These are phyloP conservation scores for Cheilosia pagana DNA, from an alignment of 2,888 invertebrate species.

Conservation along the genomic window DNA sequence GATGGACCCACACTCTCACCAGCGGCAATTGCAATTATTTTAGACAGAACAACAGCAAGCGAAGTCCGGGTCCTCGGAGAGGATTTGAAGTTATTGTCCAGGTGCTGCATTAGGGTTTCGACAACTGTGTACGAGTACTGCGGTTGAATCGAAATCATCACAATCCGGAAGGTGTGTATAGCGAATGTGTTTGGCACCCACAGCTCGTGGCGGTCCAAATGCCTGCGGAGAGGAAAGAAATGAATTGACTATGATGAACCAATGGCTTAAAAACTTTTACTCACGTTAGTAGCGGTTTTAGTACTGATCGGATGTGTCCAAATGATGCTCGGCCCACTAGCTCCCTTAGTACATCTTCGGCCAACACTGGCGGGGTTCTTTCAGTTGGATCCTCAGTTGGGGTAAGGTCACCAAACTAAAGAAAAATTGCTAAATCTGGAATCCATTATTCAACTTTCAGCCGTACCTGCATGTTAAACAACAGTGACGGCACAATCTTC, in stretches of 20 bases:
- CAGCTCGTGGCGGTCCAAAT: constrained; percentile 97
- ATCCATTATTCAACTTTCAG: neutral
- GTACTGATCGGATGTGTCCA: constrained; percentile 95
- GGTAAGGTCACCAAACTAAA: constrained; percentile 82
- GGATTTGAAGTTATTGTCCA: constrained; percentile 88
- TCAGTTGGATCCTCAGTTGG: constrained; percentile 83
- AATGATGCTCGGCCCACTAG: constrained; percentile 97
- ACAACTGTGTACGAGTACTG: constrained; percentile 99
- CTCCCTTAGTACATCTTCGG: constrained; percentile 97
- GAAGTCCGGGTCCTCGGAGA: constrained; percentile 89
- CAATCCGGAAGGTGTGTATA: constrained; percentile 97
- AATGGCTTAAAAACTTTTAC: constrained; percentile 42
- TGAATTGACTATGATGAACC: no score
- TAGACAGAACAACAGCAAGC: constrained; percentile 96
- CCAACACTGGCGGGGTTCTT: constrained; percentile 90
- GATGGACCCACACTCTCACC: constrained; percentile 98
- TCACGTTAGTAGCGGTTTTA: constrained; percentile 94
- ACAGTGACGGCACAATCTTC: constrained; percentile 98
- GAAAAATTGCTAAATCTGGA: neutral
- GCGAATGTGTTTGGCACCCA: constrained; percentile 99
- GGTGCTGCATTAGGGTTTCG: constrained; percentile 97
- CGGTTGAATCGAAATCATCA: constrained; percentile 99
- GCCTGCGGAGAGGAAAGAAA: constrained; percentile 85
- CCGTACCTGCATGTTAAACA: constrained; percentile 97
- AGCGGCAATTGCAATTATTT: constrained; percentile 98